Base-by-base conservation (phyloP, 2,888 invertebrate species). In the Cremastinae sp. region DNA sequence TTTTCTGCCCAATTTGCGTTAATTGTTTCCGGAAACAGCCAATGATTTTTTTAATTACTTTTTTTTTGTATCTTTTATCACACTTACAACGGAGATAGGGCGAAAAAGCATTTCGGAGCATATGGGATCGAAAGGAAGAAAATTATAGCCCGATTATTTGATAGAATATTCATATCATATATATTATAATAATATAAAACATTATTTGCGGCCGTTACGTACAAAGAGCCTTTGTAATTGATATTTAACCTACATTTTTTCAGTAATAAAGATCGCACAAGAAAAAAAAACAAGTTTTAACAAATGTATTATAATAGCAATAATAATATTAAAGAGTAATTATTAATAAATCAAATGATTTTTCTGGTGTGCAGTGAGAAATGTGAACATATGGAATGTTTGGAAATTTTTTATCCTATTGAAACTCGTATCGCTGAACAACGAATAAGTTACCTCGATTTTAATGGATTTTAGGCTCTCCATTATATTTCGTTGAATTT, bases 171-270 rank as follows among this genome's bases (percentile, higher is more conserved):
- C 28, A 28, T 28, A 86, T 83, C 84, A 84, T 84, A 83, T 84
- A 84, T 85, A 84, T 84, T 82, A 81, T 83, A 84, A 81, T 83
- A 84, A 89, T 88, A 88, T 86, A 87, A 87, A 86, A 89, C 83
- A 84, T 84, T 87, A 85, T 87, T 80, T 85, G 86, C 86, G 85
- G 84, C 87, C 84, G 85, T 88, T 89, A 87, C 88, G 88, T 89
- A 88, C 88, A 89, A 89, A 89, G 87, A 89, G 86, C 88, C 88
- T 89, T 88, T 89, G 89, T 88, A 89, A 88, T 84, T 87, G 84
- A 84, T 88, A 88, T 89, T 89, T 87, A 89, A 87, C 87, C 86
- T 87, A 86, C 87, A 86, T 87, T 80, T 85, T 80, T 75, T 59
- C 82, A 88, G 86, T 86, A 89, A 89, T 87, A 89, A 89, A 88